Conservation (phyloP, 2,797 vertebrate species). For the Thamnophis elegans region DNA sequence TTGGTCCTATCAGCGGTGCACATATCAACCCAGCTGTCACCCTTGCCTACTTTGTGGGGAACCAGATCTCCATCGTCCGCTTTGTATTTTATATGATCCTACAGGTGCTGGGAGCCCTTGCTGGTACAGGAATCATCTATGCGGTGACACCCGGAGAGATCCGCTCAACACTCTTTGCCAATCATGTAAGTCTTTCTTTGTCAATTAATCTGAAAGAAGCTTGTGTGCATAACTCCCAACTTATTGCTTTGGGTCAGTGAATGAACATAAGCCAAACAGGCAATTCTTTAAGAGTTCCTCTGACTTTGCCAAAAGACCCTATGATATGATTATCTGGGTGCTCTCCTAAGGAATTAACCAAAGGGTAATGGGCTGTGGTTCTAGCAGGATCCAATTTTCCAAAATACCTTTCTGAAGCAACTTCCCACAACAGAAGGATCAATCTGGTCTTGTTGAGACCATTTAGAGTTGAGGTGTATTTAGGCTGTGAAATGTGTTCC, state of each 20-base stretch:
- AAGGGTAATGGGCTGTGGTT: not conserved
- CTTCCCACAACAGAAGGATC: not conserved
- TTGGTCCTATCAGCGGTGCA: not conserved
- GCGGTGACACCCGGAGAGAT: not conserved
- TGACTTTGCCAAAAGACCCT: not conserved
- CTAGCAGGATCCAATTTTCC: not conserved
- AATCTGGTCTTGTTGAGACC: not conserved
- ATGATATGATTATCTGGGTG: not conserved
- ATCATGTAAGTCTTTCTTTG: conserved; percentile 11
- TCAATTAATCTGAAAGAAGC: not conserved
- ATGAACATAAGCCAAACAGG: not conserved
- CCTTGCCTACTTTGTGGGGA: conserved; percentile 13
- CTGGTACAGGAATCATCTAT: conserved; percentile 14
- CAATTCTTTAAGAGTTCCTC: not conserved
- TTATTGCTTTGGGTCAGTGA: not conserved
- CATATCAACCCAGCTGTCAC: conserved; percentile 14
- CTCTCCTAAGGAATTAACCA: not conserved
- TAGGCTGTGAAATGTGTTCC: not conserved
- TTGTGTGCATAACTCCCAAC: not conserved
- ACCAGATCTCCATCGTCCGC: conserved; percentile 10
- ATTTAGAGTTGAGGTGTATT: not conserved
- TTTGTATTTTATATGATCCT: not conserved
- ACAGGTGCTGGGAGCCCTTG: not conserved
- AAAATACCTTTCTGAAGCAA: not conserved
- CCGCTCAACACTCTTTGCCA: not conserved